phyloP scores from a whole-genome alignment of 92 coral and sea anemone species.

The Montipora capitata region DNA sequence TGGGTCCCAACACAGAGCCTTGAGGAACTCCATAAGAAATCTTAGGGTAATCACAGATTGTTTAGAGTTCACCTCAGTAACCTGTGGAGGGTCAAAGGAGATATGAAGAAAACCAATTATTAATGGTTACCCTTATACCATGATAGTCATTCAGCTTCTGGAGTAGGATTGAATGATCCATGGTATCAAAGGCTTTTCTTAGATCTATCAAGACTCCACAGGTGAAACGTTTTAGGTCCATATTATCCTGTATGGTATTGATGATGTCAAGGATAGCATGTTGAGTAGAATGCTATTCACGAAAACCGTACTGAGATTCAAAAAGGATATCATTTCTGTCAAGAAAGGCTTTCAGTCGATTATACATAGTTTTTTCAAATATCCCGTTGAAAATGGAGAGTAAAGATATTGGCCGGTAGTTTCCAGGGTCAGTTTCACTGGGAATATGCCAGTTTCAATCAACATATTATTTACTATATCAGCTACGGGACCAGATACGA shows the following conservation, averaged over 20 bases:
- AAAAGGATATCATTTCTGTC: not conserved
- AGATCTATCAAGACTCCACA: not conserved
- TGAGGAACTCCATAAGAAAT: not conserved
- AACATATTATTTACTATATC: not conserved
- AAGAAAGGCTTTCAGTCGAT: not conserved
- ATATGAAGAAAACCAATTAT: not conserved
- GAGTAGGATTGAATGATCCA: not conserved
- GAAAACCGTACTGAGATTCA: not conserved
- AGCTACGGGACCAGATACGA: not conserved
- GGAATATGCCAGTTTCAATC: not conserved
- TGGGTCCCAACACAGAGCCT: too few relatives aligned
- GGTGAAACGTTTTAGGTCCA: not conserved
- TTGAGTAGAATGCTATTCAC: not conserved
- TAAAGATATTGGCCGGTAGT: not conserved
- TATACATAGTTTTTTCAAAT: not conserved
- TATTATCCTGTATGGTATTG: not conserved
- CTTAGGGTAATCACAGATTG: not conserved
- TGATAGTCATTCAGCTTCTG: not conserved
- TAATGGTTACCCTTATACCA: not conserved
- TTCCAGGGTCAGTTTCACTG: not conserved
- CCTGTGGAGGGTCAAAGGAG: too few relatives aligned
- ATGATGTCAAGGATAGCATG: not conserved
- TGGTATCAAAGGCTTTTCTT: not conserved
- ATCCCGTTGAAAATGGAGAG: not conserved
- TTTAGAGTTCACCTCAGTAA: not conserved